These are phyloP conservation scores for Eunapius fragilis DNA, from an alignment of 37 sponge, comb jelly and placozoan genomes.

Conservation along the genomic window DNA sequence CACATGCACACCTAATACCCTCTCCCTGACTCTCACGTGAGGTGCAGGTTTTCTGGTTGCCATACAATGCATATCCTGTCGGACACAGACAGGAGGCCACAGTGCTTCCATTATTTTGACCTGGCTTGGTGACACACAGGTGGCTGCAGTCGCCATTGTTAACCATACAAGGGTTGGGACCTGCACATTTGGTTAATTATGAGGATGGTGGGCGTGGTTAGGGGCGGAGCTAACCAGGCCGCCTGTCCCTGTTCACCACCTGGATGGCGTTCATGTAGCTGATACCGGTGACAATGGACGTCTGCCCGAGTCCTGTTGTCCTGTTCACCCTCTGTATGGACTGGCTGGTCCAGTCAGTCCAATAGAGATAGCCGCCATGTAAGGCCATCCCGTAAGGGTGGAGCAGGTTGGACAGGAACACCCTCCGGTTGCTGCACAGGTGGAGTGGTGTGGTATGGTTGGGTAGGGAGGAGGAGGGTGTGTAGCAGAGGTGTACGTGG, in stretches of 20 bases:
- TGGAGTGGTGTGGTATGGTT: not conserved
- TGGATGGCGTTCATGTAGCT: not conserved
- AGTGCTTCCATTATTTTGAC: not conserved
- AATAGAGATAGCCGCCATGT: not conserved
- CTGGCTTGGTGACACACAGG: conserved; percentile 54
- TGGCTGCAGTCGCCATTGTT: conserved; percentile 85
- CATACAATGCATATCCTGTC: conserved; percentile 39
- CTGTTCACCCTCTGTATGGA: conserved; percentile 14
- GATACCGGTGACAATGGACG: not conserved
- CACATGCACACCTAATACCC: too few relatives aligned
- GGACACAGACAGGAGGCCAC: conserved; percentile 59
- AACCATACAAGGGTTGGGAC: conserved; percentile 48
- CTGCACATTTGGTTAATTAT: conserved; percentile 20
- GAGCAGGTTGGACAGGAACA: conserved; percentile 4
- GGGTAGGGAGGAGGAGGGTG: conserved; percentile 24
- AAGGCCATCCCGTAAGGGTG: conserved; percentile 17
- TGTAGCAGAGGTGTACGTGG: conserved; percentile 17
- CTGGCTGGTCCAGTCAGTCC: not conserved
- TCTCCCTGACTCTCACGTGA: conserved; percentile 22
- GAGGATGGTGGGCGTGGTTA: not conserved
- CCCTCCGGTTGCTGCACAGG: conserved; percentile 1
- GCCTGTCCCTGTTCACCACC: not conserved
- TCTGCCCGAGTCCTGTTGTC: not conserved
- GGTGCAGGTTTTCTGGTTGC: conserved; percentile 35
- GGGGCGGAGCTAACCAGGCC: conserved; percentile 2